A percentile compares a stretch with the other conserved stretches of the same genome.
Conservation (phyloP, 64 coral and sea anemone species). For the Acropora yongei region DNA sequence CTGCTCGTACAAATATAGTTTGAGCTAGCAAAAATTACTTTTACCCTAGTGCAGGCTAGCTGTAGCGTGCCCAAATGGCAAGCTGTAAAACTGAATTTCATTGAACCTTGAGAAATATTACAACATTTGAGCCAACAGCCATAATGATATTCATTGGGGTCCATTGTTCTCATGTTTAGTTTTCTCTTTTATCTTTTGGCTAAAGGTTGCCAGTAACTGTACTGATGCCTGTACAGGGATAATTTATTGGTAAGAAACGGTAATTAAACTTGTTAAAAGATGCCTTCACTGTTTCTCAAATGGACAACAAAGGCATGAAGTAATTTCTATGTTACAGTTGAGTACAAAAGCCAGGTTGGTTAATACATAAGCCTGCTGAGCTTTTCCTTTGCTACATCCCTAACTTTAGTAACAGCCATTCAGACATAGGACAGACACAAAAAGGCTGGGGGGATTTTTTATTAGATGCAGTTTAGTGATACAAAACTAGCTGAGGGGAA, state of each 20-base stretch:
- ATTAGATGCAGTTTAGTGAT: not conserved
- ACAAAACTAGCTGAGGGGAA: conserved; percentile 1
- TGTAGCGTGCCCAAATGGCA: not conserved
- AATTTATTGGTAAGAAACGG: not conserved
- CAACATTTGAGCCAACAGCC: not conserved
- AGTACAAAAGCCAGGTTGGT: conserved; percentile 1
- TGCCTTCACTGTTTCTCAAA: not conserved
- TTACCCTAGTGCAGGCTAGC: not conserved
- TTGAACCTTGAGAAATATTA: not conserved
- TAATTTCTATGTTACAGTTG: conserved; percentile 2
- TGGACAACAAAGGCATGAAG: not conserved
- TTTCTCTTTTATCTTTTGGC: not conserved
- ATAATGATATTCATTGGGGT: not conserved
- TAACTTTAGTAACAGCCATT: not conserved
- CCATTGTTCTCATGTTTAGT: not conserved
- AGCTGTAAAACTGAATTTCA: not conserved
- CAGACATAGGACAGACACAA: not conserved
- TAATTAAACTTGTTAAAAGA: not conserved
- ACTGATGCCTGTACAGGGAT: not conserved
- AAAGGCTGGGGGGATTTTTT: not conserved
- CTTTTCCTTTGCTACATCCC: not conserved
- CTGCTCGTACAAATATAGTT: not conserved
- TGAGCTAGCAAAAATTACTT: not conserved
- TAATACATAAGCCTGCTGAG: not conserved
- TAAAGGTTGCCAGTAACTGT: conserved; percentile 1